Conservation (phyloP, 2,113 vertebrate species). For the Megaceryle torquata region DNA sequence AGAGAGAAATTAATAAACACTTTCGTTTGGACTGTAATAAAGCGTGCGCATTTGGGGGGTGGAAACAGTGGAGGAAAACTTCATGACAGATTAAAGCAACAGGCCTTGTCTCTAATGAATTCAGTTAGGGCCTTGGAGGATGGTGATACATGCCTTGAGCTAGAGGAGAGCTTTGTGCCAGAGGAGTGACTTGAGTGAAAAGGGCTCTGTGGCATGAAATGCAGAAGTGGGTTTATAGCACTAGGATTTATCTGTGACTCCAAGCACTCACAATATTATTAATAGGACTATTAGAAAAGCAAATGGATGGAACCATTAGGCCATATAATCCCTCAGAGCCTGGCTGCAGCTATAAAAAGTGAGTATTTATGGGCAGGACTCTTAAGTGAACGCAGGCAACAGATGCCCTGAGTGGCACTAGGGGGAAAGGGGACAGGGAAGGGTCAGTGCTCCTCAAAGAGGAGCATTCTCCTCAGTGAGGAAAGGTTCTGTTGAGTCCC, state of each 20-base stretch:
- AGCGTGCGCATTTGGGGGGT: fast-evolving
- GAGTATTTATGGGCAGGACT: neutral
- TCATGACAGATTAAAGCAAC: neutral
- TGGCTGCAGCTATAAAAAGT: neutral
- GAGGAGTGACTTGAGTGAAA: neutral
- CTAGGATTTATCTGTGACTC: neutral
- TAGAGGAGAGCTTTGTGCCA: neutral
- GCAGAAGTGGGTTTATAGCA: neutral
- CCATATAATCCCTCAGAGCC: neutral
- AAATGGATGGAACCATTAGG: neutral
- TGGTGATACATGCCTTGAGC: neutral
- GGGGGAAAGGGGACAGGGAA: neutral
- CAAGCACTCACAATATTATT: neutral
- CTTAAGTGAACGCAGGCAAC: neutral
- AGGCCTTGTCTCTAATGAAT: neutral
- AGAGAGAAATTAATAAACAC: neutral
- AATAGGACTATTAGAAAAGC: neutral
- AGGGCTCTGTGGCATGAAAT: neutral
- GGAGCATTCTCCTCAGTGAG: fast-evolving
- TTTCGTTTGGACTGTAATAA: neutral
- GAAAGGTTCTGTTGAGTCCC: neutral
- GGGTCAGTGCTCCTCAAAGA: neutral
- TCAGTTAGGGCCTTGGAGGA: neutral
- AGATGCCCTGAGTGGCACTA: neutral
- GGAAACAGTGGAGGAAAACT: neutral